Conservation (phyloP, 2,797 vertebrate genomes). For the Coregonus suidteri region DNA sequence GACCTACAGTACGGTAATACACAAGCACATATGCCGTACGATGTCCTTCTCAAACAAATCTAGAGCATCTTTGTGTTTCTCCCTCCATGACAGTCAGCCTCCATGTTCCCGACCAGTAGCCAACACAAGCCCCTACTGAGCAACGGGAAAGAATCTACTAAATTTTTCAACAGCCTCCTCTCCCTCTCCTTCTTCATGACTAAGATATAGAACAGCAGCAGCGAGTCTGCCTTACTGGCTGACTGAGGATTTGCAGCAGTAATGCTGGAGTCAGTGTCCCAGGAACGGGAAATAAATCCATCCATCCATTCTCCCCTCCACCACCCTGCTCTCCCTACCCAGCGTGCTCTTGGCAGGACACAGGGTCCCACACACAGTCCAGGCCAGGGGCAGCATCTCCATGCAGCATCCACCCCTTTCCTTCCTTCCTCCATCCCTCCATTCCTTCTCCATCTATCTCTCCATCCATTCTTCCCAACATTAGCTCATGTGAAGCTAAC, state of each 20-base stretch:
- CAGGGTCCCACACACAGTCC: slow-evolving; percentile 13
- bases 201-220: slow-evolving; percentile 26
- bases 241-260: slow-evolving; percentile 1
- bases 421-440: not conserved
- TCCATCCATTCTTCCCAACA: slow-evolving; percentile 7
- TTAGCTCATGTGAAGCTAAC: not conserved
- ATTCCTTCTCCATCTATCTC: not conserved
- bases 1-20: not conserved
- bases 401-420: slow-evolving; percentile 40
- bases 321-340: not conserved
- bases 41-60: not conserved
- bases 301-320: not conserved
- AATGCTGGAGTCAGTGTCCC: not conserved
- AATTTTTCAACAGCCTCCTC: slow-evolving; percentile 32
- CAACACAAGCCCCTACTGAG: slow-evolving; percentile 3
- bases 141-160: slow-evolving; percentile 17
- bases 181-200: slow-evolving; percentile 23
- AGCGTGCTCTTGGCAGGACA: not conserved
- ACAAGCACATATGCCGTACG: not conserved
- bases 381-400: slow-evolving; percentile 35
- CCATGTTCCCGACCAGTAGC: slow-evolving; percentile 4
- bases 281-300: not conserved
- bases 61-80: not conserved
- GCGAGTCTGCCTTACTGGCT: not conserved
- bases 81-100: not conserved